Conservation (phyloP, 64 coral and sea anemone species). For the Stichodactyla mertensii region DNA sequence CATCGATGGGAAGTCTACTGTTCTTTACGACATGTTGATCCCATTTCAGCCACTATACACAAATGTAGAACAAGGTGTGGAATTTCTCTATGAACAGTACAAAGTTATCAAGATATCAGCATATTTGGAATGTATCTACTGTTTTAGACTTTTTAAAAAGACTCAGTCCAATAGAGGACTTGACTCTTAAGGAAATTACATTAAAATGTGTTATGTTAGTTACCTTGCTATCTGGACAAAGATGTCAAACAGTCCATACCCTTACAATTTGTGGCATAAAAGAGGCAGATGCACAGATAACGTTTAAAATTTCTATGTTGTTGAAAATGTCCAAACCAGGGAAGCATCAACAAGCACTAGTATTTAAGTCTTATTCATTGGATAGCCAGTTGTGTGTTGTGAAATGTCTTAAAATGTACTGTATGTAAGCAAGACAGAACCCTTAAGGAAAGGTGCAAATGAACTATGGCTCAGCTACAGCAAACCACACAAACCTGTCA, state of each 20-base stretch:
- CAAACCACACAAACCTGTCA: not conserved
- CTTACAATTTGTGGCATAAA: no score
- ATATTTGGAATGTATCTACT: no score
- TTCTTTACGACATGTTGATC: not conserved
- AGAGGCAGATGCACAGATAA: no score
- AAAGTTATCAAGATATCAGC: no score
- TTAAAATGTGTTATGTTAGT: no score
- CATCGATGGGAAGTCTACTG: constrained; percentile 35
- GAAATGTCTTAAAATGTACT: not conserved
- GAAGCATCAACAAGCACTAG: not conserved
- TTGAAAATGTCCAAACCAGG: not conserved
- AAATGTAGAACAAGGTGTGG: constrained; percentile 30
- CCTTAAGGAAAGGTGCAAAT: not conserved
- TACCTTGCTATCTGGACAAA: no score
- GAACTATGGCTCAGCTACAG: not conserved
- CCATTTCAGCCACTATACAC: constrained; percentile 27
- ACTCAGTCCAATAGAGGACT: no score
- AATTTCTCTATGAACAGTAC: constrained; percentile 33
- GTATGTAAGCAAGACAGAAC: not conserved
- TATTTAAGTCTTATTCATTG: not conserved
- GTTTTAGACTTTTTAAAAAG: no score
- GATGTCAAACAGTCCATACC: no score
- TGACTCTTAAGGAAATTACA: no score
- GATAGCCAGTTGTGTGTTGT: constrained; percentile 21
- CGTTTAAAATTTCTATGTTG: no score